phyloP scores from a whole-genome alignment of 2,113 vertebrate species.

The Trematocara variabile region DNA sequence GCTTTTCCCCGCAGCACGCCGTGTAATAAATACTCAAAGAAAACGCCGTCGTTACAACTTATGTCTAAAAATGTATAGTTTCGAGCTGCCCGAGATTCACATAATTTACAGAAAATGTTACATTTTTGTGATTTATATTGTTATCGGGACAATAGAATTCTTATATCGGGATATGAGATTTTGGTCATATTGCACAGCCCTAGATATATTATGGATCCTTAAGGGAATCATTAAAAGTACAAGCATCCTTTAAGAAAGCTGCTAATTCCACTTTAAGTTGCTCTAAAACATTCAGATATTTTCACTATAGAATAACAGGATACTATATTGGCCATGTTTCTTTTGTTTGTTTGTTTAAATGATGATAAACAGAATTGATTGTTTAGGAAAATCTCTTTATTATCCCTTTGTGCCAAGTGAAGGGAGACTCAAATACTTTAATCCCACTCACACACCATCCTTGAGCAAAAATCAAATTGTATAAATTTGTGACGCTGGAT shows the following conservation, averaged over 20 bases:
- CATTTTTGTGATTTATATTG: no score
- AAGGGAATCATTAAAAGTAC: neutral
- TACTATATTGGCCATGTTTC: neutral
- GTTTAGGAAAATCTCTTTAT: neutral
- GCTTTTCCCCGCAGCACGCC: no score
- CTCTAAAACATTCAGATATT: neutral
- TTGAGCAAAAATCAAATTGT: neutral
- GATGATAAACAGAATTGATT: neutral
- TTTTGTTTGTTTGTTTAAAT: neutral
- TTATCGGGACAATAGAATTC: no score
- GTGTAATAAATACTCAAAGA: no score
- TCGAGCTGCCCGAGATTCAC: no score
- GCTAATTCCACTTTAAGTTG: neutral
- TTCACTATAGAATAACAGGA: neutral
- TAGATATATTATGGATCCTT: no score
- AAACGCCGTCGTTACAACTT: no score
- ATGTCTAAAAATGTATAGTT: no score
- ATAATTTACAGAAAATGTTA: no score
- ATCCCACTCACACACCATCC: neutral
- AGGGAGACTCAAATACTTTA: accelerated
- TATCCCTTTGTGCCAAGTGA: neutral
- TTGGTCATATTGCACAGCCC: no score
- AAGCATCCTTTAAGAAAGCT: neutral
- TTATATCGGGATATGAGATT: no score
- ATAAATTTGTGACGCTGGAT: neutral